Base-by-base conservation (phyloP, 2,888 invertebrate species). In the Selenia dentaria region DNA sequence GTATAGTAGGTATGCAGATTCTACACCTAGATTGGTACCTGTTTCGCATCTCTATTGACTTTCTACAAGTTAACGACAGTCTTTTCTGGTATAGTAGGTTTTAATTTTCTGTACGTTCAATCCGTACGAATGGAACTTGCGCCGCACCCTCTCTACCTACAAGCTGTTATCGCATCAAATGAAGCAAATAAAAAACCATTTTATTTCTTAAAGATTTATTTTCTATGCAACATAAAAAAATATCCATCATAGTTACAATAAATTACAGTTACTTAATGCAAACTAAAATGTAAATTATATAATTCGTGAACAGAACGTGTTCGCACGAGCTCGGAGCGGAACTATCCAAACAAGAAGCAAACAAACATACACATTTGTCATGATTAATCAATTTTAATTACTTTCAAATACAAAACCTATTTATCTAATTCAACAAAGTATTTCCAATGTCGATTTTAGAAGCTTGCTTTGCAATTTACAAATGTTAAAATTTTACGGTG, bases 191-290 rank as follows among this genome's bases (percentile, higher is more conserved):
- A n/a, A n/a, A n/a, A n/a, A n/a, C n/a, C n/a, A n/a, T n/a, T n/a
- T n/a, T 83, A 83, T 87, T 88, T 88, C 85, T 89, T 90, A 87
- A 85, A 79, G 47, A 42, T 89, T 89, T 91, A 88, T 89, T 90
- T 91, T 90, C 91, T 91, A 91, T 88, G 91, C 91, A 91, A 91
- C 91, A 91, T 91, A 91, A 91, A 91, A 90, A 90, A 91, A 90
- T 90, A 90, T 89, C 79, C 85, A 88, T 88, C 87, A 77, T 88
- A 86, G 88, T 86, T 89, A 89, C 79, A 89, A 90, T 89, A 89
- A 89, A 88, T 88, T 88, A 90, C 81, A 82, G 82, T 82, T 86
- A 89, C 86, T 83, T 86, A 87, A 82, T 83, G 82, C 80, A 66
- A 88, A 88, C 80, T 83, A 83, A 88, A 83, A 75, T 70, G 78